phyloP scores from a whole-genome alignment of 2,113 vertebrate genomes.

The Syngnathoides biaculeatus region DNA sequence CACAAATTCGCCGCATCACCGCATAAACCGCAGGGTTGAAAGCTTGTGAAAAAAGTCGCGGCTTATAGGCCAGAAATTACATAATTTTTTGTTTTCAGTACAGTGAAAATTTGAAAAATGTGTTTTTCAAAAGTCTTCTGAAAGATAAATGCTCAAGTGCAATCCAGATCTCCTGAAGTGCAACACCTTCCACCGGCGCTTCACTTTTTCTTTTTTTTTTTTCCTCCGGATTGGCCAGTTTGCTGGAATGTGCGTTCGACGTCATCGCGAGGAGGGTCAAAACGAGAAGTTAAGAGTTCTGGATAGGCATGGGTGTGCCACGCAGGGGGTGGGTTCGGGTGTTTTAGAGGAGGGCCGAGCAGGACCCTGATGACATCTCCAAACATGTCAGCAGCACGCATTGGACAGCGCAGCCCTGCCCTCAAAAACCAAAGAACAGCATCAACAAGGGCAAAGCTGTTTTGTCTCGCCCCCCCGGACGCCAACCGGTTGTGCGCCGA shows the following conservation, averaged over 20 bases:
- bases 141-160: neutral
- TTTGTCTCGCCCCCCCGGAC: conserved; percentile 53
- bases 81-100: neutral
- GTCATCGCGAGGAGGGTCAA: neutral
- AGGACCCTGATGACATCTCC: conserved; percentile 67
- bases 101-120: neutral
- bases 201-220: neutral
- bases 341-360: conserved; percentile 60
- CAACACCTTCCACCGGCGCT: neutral
- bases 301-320: conserved; percentile 33
- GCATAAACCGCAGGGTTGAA: no score
- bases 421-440: conserved; percentile 67
- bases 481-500: conserved; percentile 31
- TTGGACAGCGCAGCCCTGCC: conserved; percentile 73
- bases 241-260: neutral
- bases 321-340: conserved; percentile 29
- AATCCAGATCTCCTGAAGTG: neutral
- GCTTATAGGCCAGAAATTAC: no score
- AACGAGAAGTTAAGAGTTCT: conserved; percentile 4
- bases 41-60: no score
- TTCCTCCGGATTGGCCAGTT: neutral
- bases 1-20: no score
- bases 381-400: conserved; percentile 72
- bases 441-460: conserved; percentile 70
- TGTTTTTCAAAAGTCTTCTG: neutral